Evolutionary conservation across 2,888 invertebrate species (phyloP), one percentile per base, ranked within the genome.

Genomic region (Drosophila austrosaltans): DNA sequence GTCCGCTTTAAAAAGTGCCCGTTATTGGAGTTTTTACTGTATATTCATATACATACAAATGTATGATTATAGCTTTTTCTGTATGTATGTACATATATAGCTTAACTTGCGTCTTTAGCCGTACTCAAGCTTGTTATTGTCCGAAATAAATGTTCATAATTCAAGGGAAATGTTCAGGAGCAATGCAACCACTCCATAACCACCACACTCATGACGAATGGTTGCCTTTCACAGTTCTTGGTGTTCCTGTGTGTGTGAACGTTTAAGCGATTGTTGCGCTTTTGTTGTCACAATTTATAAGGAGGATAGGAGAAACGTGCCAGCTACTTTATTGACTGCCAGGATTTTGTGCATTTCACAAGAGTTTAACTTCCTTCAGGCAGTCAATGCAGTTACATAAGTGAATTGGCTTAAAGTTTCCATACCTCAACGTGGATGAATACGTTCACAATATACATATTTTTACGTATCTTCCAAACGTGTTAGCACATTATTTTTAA

Each of bases 61-160:
- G 44, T 20, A 20, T 8, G 16, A 16, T 1, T 16, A 20, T 7
- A 20, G 36, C 20, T 8, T 2, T 44, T 6, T 42, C 5, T 42
- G 42, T 42, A 42, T 42, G 10, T 10, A 2, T 20, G 2, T 44
- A 44, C 20, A 7, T 44, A 44, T 8, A 48, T 8, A 22, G 22
- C 20, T 6, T 44, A 20, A 7, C 16, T 7, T 30, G 16, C 8
- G 56, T 16, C 16, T 32, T 56, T 56, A 56, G 36, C 2, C 5
- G 20, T 48, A 48, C 44, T 10, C 57, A 39, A 12, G 39, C 57
- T 39, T 22, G 16, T 57, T 57, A 36, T 57, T 57, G 22, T 22
- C 57, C 36, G 39, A 57, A 57, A 57, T 57, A 57, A 39, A 57
- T 57, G 39, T 39, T 57, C 57, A 57, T 57, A 57, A 57, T 57